Evolutionary conservation across 37 sponge, comb jelly and placozoan genomes (phyloP).

Genomic region (Axinella damicornis): DNA sequence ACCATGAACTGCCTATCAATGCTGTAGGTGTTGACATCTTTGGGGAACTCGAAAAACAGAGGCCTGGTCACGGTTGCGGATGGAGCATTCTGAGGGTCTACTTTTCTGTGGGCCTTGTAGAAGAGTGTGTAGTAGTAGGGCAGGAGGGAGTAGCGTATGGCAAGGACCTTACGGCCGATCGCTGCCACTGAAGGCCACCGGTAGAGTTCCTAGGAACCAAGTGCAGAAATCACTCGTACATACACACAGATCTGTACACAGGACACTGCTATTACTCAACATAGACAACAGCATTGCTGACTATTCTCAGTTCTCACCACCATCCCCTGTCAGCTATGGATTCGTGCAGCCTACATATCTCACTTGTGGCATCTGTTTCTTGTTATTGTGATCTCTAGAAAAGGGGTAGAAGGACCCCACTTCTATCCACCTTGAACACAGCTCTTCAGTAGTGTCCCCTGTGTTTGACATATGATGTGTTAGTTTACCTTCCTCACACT

Average conservation of each 20-base stretch:
- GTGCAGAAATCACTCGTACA: no score
- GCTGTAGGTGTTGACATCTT: slow-evolving; percentile 58
- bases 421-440: slow-evolving; percentile 91
- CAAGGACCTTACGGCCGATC: slow-evolving; percentile 70
- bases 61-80: slow-evolving; percentile 68
- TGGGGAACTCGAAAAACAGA: slow-evolving; percentile 90
- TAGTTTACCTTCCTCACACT: no score
- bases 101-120: slow-evolving; percentile 57
- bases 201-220: slow-evolving; percentile 72
- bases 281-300: no score
- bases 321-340: no score
- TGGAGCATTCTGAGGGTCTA: slow-evolving; percentile 21
- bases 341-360: background rate
- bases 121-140: slow-evolving; percentile 93
- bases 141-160: slow-evolving; percentile 87
- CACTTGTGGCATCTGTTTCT: slow-evolving; percentile 37
- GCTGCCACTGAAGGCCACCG: slow-evolving; percentile 80
- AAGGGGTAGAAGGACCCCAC: slow-evolving; percentile 94
- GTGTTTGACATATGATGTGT: no score
- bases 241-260: no score
- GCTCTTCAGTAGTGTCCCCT: slow-evolving; percentile 87
- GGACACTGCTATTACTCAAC: no score
- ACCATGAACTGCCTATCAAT: slow-evolving; percentile 90
- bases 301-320: no score
- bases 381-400: slow-evolving; percentile 78